These are phyloP conservation scores for Erynnis tages DNA, from an alignment of 2,888 invertebrate genomes.

Conservation along the genomic window DNA sequence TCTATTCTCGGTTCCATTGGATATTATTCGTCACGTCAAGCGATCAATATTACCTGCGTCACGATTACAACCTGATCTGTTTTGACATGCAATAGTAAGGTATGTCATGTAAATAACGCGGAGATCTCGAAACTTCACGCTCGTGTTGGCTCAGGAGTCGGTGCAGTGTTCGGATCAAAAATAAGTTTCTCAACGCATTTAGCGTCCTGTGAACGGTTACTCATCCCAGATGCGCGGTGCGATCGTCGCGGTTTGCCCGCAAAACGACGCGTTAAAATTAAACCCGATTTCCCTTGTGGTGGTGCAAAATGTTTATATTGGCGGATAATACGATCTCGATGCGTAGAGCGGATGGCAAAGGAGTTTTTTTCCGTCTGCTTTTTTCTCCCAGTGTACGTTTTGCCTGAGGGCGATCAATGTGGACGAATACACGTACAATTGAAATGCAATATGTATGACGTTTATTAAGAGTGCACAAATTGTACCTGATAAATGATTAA, in stretches of 20 bases:
- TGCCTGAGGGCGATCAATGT: no score
- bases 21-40: neutral
- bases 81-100: neutral
- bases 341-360: no score
- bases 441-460: no score
- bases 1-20: no score
- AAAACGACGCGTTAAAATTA: constrained; percentile 56
- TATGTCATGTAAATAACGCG: neutral
- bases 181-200: constrained; percentile 48
- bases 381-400: no score
- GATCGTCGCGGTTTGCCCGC: constrained; percentile 46
- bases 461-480: no score
- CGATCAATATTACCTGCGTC: neutral
- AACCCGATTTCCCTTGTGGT: constrained; percentile 32
- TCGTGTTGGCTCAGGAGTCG: neutral
- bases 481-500: no score
- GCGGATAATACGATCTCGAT: neutral
- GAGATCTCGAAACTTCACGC: neutral
- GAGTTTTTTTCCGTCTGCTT: no score
- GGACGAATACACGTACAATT: no score
- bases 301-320: constrained; percentile 2
- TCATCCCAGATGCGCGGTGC: constrained; percentile 55
- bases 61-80: neutral
- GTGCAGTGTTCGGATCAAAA: constrained; percentile 36
- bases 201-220: constrained; percentile 46